Base-by-base conservation (phyloP, 1,140 invertebrate genomes). In the Drosophila varians region DNA sequence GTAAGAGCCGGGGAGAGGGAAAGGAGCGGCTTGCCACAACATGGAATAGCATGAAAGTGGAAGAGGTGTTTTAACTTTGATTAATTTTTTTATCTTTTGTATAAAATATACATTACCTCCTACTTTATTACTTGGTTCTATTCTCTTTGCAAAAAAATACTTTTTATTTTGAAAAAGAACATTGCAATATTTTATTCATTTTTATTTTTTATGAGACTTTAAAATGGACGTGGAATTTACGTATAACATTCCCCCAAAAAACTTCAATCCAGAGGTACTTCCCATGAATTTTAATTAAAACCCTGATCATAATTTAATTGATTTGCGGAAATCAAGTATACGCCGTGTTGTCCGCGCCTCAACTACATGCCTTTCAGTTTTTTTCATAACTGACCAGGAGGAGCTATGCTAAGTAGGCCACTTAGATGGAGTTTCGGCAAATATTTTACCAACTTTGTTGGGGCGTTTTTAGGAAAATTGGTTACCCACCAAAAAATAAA, bases 381-480 rank as follows among this genome's bases (percentile, higher is more conserved):
- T 42, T 42, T 36, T 18, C 8, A 25, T 40, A 38, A 52, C 66
- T 61, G 78, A 68, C 66, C 60, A 11, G 19, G 7, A 26, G 9
- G 12, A 8, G 36, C 9, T 23, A 7, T 3, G 42, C 68, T 70
- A 80, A 68, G 61, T 26, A 68, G 38, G 31, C 64, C 64, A 68
- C 64, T 68, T 68, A 53, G 47, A 34, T 9, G 28, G 38, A 66
- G 60, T 58, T 74, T 61, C n/a, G 68, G 49, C 66, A 86, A 84
- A 84, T 86, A 86, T 84, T 84, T 79, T 79, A 72, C 86, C 76
- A 84, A 79, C 75, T 86, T 78, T 86, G 75, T 76, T 86, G 64
- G 60, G 72, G 61, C 62, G 51, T 36, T 82, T 82, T 82, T 82
- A 77, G 58, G 73, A 83, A 82, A 82, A 82, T 69, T 83, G 78